Evolutionary conservation across 1,140 invertebrate genomes (phyloP).

Genomic region (Ceratosolen fusciceps): DNA sequence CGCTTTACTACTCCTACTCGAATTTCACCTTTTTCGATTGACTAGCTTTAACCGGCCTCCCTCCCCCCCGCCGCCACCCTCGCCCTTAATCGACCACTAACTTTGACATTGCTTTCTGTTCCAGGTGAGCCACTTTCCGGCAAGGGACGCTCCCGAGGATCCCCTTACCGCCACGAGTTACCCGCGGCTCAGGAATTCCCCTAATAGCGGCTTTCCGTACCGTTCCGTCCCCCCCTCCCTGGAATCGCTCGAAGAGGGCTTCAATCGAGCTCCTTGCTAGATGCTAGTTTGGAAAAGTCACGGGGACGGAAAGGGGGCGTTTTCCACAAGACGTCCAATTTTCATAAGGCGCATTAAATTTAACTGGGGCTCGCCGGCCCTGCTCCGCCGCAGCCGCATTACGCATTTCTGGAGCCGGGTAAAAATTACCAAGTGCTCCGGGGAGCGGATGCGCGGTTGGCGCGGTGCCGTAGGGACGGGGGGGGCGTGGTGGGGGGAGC

Average conservation of each 20-base stretch:
- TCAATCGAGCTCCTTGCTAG: no score
- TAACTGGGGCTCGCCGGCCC: neutral
- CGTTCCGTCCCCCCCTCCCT: no score
- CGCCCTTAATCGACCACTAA: neutral
- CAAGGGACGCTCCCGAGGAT: no score
- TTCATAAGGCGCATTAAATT: constrained; percentile 28
- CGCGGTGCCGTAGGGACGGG: neutral
- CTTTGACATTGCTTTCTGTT: constrained; percentile 25
- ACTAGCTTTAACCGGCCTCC: no score
- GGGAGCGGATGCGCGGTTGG: neutral
- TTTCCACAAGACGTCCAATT: neutral
- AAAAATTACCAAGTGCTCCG: constrained; percentile 42
- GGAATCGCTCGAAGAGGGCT: no score
- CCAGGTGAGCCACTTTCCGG: constrained; percentile 1
- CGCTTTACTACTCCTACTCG: no score
- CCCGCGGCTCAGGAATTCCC: no score
- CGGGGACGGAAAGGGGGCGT: neutral
- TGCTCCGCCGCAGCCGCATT: neutral
- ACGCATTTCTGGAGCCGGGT: constrained; percentile 24
- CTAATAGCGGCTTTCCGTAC: no score
- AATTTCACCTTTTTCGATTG: no score
- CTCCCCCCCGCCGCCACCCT: no score
- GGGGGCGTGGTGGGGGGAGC: neutral
- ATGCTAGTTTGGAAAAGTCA: no score
- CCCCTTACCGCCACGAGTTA: no score